phyloP scores from a whole-genome alignment of 2,113 vertebrate species.

The Anthoscopus minutus region DNA sequence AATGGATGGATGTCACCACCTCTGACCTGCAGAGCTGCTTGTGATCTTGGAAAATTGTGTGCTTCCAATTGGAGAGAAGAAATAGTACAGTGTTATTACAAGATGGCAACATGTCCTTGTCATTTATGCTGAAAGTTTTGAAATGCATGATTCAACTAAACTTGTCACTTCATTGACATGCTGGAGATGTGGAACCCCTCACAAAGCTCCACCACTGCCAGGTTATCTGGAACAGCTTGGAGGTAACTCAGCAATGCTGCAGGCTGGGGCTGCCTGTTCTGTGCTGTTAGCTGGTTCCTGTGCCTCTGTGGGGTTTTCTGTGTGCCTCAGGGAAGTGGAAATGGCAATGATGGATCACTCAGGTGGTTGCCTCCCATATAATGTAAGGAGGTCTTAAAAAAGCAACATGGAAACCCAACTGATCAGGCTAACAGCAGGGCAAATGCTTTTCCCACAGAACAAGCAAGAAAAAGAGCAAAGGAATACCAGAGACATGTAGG shows the following conservation, averaged over 20 bases:
- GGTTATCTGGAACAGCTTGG: neutral
- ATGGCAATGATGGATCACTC: neutral
- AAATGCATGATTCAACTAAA: neutral
- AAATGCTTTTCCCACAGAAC: neutral
- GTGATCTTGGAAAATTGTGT: neutral
- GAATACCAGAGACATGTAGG: neutral
- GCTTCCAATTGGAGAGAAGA: neutral
- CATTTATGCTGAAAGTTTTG: neutral
- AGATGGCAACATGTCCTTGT: neutral
- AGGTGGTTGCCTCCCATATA: neutral
- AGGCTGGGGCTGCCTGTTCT: neutral
- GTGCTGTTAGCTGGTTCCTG: neutral
- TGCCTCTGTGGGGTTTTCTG: rapidly evolving
- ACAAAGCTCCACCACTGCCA: neutral
- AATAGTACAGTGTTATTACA: neutral
- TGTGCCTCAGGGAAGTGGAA: neutral
- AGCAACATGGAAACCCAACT: neutral
- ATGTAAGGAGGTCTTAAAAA: neutral
- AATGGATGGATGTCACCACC: neutral
- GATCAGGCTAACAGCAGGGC: neutral
- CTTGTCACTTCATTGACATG: neutral
- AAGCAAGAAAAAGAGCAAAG: neutral
- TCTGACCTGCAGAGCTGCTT: neutral
- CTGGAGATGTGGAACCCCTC: neutral
- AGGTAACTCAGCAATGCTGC: neutral